Evolutionary conservation across 1,140 invertebrate species (phyloP).

Genomic region (Drosophila guanche): DNA sequence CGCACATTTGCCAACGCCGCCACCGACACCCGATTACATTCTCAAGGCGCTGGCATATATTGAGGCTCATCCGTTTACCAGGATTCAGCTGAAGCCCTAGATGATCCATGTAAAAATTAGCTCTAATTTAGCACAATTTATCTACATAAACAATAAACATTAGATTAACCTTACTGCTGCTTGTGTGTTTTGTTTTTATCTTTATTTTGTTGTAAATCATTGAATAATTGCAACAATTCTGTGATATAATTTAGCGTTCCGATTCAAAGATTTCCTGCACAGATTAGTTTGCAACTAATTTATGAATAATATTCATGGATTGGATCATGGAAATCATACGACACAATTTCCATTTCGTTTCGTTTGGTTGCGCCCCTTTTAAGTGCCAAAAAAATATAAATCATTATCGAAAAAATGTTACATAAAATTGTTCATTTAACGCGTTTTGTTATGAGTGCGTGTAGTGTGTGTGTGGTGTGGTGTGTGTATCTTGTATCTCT

Average conservation of each 20-base stretch:
- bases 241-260: slow-evolving; percentile 61
- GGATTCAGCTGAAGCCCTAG: slow-evolving; percentile 64
- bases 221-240: slow-evolving; percentile 64
- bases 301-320: slow-evolving; percentile 41
- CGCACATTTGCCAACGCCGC: slow-evolving; percentile 90
- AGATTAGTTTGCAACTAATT: slow-evolving; percentile 63
- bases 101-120: slow-evolving; percentile 6
- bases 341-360: slow-evolving; percentile 50
- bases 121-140: slow-evolving; percentile 36
- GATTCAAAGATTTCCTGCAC: slow-evolving; percentile 49
- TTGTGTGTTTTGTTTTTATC: slow-evolving; percentile 23
- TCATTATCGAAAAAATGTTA: slow-evolving; percentile 61
- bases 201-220: slow-evolving; percentile 51
- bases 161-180: slow-evolving; percentile 13
- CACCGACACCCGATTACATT: slow-evolving; percentile 90
- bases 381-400: slow-evolving; percentile 54
- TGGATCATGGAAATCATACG: slow-evolving; percentile 39
- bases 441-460: neutral
- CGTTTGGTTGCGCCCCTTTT: slow-evolving; percentile 44
- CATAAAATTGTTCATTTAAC: slow-evolving; percentile 67
- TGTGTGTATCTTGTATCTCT: slow-evolving; percentile 53
- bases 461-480: no score
- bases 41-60: slow-evolving; percentile 86
- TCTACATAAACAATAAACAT: slow-evolving; percentile 11
- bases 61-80: slow-evolving; percentile 84